Conservation (phyloP, 2,113 vertebrate genomes). For the Brienomyrus brachyistius region DNA sequence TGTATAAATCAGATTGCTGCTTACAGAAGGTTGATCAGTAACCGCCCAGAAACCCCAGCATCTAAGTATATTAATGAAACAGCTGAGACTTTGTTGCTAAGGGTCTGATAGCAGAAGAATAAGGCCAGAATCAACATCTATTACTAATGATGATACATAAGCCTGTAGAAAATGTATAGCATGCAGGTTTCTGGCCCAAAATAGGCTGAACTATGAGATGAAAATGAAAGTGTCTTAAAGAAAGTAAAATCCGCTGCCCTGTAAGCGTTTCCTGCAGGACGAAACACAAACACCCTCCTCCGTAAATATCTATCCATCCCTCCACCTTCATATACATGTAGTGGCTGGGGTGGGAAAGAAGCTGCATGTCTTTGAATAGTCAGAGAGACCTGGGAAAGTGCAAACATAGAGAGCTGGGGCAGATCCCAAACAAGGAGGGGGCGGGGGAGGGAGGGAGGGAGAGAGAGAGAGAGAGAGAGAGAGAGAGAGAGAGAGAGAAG, state of each 20-base stretch:
- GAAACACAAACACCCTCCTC: not conserved
- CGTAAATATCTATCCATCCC: not conserved
- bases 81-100: too few relatives aligned
- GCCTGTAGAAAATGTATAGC: not conserved
- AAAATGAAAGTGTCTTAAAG: not conserved
- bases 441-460: too few relatives aligned
- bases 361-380: too few relatives aligned
- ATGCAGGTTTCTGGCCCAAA: not conserved
- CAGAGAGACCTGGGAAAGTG: not conserved
- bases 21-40: too few relatives aligned
- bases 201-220: too few relatives aligned
- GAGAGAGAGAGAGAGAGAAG: too few relatives aligned
- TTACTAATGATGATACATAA: not conserved
- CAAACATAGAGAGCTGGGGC: not conserved
- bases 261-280: not conserved
- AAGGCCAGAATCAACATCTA: too few relatives aligned
- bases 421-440: not conserved
- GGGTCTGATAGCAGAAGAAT: too few relatives aligned
- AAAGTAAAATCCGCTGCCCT: not conserved
- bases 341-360: not conserved
- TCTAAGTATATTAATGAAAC: too few relatives aligned
- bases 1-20: too few relatives aligned
- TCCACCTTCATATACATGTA: not conserved
- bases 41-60: too few relatives aligned
- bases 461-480: too few relatives aligned